Evolutionary conservation across 2,888 invertebrate genomes (phyloP).

Genomic region (Taphrorychus bicolor): DNA sequence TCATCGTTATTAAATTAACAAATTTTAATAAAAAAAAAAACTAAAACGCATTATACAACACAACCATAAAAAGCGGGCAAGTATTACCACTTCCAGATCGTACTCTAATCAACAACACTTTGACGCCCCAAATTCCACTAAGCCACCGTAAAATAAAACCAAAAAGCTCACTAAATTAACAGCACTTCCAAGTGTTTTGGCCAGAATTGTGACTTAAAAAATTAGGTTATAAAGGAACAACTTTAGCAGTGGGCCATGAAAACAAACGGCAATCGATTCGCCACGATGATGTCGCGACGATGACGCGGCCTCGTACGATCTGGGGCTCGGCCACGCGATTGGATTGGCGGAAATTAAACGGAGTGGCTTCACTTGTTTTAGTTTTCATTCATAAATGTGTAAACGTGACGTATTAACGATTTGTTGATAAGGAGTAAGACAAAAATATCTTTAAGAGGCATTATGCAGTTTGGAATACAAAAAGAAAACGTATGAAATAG

Average conservation of each 20-base stretch:
- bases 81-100: background rate
- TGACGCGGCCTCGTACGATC: conserved; percentile 29
- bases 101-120: conserved; percentile 1
- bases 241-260: conserved; percentile 5
- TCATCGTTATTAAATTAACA: background rate
- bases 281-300: conserved; percentile 11
- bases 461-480: too few species aligned
- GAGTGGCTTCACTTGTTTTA: conserved; percentile 14
- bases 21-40: background rate
- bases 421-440: too few species aligned
- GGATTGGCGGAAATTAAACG: conserved; percentile 16
- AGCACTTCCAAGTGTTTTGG: background rate
- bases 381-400: conserved; percentile 16
- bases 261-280: conserved; percentile 16
- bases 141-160: background rate
- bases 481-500: too few species aligned
- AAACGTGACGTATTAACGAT: too few species aligned
- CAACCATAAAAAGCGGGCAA: too few species aligned
- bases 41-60: background rate
- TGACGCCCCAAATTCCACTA: background rate
- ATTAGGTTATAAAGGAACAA: background rate
- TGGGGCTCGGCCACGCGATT: conserved; percentile 15
- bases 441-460: too few species aligned
- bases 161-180: background rate
- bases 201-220: background rate